Base-by-base conservation (phyloP, 2,888 invertebrate genomes). In the Abrostola tripartita region DNA sequence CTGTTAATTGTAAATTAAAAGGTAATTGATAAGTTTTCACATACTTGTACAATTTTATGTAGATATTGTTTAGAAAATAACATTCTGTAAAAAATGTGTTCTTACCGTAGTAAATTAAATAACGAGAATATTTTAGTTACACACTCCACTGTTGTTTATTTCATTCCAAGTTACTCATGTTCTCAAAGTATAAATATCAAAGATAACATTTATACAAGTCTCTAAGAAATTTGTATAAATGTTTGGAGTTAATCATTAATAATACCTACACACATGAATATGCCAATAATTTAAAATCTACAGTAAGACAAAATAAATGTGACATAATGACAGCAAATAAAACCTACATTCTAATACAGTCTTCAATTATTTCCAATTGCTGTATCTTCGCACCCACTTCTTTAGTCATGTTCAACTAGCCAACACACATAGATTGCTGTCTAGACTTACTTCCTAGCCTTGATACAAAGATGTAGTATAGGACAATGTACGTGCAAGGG, bases 101-200 rank as follows among this genome's bases (percentile, higher is more conserved):
- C 95, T 95, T 95, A 94, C 90, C 87, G 84, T 95, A 95, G 94
- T 95, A 95, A 95, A 95, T 95, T 95, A 95, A 95, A 95, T 95
- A 94, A 94, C 90, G 92, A 93, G 88, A 93, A 94, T 95, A 94
- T 94, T 95, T 95, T 95, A 95, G 95, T 95, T 95, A 94, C 91
- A 92, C 88, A 90, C 81, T 79, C 76, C 62, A 83, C 74, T 88
- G 87, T 91, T 90, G 85, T 87, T 92, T 89, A 89, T 89, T 90
- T 87, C 61, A 71, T 76, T 74, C 60, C 61, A 65, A 57, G 24
- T 63, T 42, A 63, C 24, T 24, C 8, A 52, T 50, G 14, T 57
- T 41, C 10, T 52, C 11, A 14, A n/a, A n/a, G n/a, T n/a, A n/a
- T n/a, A n/a, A n/a, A n/a, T n/a, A n/a, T n/a, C n/a, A n/a, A 44